Conservation (phyloP, 2,888 invertebrate genomes). For the Laothoe populi region DNA sequence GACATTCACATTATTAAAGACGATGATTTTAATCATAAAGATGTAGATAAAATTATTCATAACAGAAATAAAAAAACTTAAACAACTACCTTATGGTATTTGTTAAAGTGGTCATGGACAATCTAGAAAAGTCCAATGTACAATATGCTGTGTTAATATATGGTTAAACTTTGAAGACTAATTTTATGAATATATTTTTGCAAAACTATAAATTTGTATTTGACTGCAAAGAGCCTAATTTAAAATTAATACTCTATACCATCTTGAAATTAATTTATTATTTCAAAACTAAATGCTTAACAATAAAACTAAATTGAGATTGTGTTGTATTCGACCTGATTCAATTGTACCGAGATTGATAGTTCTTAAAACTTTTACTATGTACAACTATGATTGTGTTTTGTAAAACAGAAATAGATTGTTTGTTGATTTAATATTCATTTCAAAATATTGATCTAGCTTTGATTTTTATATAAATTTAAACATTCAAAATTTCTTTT, state of each 20-base stretch:
- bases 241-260: not conserved
- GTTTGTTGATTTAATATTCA: not conserved
- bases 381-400: not conserved
- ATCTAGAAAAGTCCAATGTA: not conserved
- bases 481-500: not conserved
- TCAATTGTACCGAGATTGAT: slow-evolving; percentile 15
- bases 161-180: slow-evolving; percentile 2
- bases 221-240: too few species aligned
- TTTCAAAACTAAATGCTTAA: not conserved
- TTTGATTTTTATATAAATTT: not conserved
- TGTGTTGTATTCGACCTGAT: slow-evolving; percentile 12
- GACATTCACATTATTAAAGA: not conserved
- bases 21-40: slow-evolving; percentile 14
- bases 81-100: not conserved
- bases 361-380: slow-evolving; percentile 32
- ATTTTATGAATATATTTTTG: not conserved
- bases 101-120: not conserved
- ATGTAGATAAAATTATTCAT: slow-evolving; percentile 34
- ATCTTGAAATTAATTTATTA: not conserved
- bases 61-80: not conserved
- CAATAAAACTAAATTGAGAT: not conserved
- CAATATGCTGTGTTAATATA: not conserved
- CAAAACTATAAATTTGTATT: not conserved
- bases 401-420: not conserved
- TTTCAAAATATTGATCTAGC: too few species aligned